Conservation (phyloP, 2,797 vertebrate genomes). For the Argya squamiceps region DNA sequence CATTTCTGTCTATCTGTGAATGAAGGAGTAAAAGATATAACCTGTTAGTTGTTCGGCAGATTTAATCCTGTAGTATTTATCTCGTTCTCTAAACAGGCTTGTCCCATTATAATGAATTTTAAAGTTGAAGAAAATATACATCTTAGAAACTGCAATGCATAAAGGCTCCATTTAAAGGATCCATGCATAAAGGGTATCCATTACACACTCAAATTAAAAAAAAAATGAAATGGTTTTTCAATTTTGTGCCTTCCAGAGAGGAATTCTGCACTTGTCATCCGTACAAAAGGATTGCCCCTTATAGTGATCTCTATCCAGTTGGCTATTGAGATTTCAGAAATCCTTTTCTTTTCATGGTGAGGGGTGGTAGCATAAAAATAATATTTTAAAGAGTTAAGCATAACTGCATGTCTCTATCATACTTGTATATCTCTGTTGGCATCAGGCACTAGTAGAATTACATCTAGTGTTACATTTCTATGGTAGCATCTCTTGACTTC, state of each 20-base stretch:
- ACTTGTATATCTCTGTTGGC: not conserved
- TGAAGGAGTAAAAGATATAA: not conserved
- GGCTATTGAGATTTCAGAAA: not conserved
- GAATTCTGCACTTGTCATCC: not conserved
- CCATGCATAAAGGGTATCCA: not conserved
- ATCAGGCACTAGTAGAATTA: not conserved
- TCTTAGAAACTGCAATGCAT: not conserved
- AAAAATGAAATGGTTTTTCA: not conserved
- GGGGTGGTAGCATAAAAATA: not conserved
- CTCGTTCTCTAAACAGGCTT: not conserved
- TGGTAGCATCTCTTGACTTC: not conserved
- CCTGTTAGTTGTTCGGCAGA: not conserved
- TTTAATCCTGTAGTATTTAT: not conserved
- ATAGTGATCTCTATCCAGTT: not conserved
- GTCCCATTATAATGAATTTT: not conserved
- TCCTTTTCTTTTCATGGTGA: not conserved
- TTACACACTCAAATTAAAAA: not conserved
- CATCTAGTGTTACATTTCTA: not conserved
- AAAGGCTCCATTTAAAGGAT: not conserved
- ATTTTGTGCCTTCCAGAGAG: not conserved
- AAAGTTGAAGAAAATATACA: not conserved
- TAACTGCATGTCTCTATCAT: not conserved
- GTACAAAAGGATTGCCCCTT: fast-evolving
- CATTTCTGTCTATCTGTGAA: not conserved
- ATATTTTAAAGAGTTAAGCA: not conserved